Conservation (phyloP, 2,797 vertebrate genomes). For the Cynodonichthys magdalenae region DNA sequence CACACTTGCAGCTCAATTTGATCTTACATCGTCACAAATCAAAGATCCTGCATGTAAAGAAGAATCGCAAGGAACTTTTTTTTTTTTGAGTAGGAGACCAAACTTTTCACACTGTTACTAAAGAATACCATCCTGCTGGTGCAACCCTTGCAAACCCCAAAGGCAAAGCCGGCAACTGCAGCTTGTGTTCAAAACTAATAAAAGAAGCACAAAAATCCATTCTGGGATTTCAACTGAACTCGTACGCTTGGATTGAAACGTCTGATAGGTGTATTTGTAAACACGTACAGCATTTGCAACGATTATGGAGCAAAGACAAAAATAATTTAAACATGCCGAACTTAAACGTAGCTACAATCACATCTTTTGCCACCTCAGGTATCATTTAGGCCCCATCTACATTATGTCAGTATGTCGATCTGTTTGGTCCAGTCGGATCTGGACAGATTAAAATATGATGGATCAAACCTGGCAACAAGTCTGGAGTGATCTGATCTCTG, state of each 20-base stretch:
- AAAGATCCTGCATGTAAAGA: conserved; percentile 82
- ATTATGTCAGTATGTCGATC: too few species aligned
- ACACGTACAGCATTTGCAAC: neutral
- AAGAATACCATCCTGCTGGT: conserved; percentile 74
- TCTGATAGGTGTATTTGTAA: conserved; percentile 47
- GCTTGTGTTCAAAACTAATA: conserved; percentile 75
- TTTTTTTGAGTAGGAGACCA: conserved; percentile 75
- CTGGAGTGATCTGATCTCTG: too few species aligned
- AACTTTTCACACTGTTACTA: conserved; percentile 78
- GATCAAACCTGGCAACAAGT: too few species aligned
- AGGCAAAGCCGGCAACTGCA: conserved; percentile 67
- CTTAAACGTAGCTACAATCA: too few species aligned
- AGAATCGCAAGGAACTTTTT: conserved; percentile 74
- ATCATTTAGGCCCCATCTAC: too few species aligned
- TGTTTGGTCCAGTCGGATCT: too few species aligned
- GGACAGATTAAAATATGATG: too few species aligned
- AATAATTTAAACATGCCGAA: neutral
- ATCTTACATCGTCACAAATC: conserved; percentile 85
- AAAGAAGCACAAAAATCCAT: conserved; percentile 71
- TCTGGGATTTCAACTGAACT: conserved; percentile 67
- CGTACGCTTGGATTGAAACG: conserved; percentile 62
- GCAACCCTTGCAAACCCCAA: conserved; percentile 75
- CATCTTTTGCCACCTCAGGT: too few species aligned
- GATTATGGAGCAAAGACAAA: too few species aligned
- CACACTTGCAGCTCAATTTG: conserved; percentile 82